phyloP scores from a whole-genome alignment of 2,888 invertebrate species.

The Drosophila fulvimacula region DNA sequence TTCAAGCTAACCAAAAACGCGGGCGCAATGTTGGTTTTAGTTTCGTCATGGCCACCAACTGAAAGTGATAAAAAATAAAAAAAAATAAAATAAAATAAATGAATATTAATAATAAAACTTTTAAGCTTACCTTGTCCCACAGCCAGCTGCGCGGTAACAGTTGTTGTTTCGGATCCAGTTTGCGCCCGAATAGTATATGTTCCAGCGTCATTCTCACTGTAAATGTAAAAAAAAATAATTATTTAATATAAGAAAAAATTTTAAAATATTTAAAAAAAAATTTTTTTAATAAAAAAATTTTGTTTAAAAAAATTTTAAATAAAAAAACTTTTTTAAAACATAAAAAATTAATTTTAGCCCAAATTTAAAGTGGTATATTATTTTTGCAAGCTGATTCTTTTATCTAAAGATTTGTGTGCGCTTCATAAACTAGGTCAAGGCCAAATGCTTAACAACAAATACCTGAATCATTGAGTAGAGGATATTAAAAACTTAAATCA shows the following conservation, averaged over 20 bases:
- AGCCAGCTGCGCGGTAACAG: slow-evolving; percentile 94
- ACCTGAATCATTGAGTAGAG: neutral
- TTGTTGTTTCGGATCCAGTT: slow-evolving; percentile 91
- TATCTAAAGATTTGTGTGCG: neutral
- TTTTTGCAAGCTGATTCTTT: no score
- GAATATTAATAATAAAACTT: no score
- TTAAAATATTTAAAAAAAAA: neutral
- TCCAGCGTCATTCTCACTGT: slow-evolving; percentile 91
- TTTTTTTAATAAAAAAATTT: neutral
- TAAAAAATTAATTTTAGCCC: no score
- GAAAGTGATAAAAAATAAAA: neutral
- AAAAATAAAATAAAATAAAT: neutral
- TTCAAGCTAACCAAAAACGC: slow-evolving; percentile 93
- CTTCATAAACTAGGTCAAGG: neutral
- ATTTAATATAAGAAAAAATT: neutral
- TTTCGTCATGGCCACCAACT: slow-evolving; percentile 88
- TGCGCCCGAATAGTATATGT: slow-evolving; percentile 95
- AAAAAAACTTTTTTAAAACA: neutral
- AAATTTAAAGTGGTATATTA: no score
- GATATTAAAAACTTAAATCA: slow-evolving; percentile 26
- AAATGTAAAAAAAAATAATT: slow-evolving; percentile 10
- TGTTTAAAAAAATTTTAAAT: neutral
- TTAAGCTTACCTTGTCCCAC: slow-evolving; percentile 90
- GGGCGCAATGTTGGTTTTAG: slow-evolving; percentile 91
- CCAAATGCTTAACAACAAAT: neutral